Percentiles rank a stretch among this genome's conserved stretches.
These are phyloP conservation scores for Daboia siamensis DNA, from an alignment of 2,113 vertebrate species.

Conservation along the genomic window DNA sequence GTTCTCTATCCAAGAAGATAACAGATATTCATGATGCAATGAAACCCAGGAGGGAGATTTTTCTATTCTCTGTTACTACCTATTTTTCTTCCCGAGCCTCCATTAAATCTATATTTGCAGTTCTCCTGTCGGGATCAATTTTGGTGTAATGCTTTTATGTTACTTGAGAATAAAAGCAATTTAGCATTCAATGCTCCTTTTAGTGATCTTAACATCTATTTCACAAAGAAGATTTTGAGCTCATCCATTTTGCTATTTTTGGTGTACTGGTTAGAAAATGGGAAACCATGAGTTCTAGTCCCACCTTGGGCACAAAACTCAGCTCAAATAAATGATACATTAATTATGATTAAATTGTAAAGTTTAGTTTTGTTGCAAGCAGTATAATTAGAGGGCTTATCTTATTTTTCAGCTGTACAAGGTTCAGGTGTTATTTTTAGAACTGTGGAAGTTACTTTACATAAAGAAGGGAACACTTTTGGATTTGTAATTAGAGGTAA, in stretches of 20 bases:
- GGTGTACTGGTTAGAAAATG: background rate
- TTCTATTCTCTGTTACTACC: background rate
- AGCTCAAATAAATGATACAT: background rate
- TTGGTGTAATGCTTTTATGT: background rate
- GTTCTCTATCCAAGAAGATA: background rate
- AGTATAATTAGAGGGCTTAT: background rate
- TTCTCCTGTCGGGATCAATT: background rate
- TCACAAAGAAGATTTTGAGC: background rate
- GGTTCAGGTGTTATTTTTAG: slow-evolving; percentile 92
- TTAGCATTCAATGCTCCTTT: background rate
- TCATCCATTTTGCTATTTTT: background rate
- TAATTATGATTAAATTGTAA: background rate
- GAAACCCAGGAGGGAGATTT: background rate
- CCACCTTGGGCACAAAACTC: background rate
- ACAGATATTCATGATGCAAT: background rate
- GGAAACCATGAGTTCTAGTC: background rate
- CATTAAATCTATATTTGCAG: background rate
- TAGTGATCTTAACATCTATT: background rate
- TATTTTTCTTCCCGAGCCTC: background rate
- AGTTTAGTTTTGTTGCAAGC: background rate
- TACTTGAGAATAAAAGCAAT: background rate
- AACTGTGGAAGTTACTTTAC: slow-evolving; percentile 93
- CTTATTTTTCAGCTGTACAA: slow-evolving; percentile 79
- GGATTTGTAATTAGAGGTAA: slow-evolving; percentile 97
- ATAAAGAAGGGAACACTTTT: slow-evolving; percentile 97